Evolutionary conservation across 2,797 vertebrate genomes (phyloP), one percentile per base, ranked within the genome.

Genomic region (Channa striata): DNA sequence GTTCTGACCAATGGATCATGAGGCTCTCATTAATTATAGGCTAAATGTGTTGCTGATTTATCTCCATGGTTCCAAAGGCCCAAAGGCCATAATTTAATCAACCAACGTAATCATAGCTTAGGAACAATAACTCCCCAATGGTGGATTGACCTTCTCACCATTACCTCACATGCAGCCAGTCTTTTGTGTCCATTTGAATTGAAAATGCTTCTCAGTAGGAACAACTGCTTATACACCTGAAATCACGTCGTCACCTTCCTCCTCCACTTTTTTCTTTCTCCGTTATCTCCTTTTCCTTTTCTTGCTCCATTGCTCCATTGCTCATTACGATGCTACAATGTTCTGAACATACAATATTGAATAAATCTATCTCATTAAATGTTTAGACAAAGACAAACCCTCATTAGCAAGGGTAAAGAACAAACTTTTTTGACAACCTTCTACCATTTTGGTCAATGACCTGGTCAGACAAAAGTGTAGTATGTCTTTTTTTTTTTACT

Each of bases 31-130:
- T 80, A 80, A 83, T 77, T 73, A 68, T n/a, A 61, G 62, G 17
- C 16, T 58, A 62, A 77, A 79, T 64, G 77, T 71, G 71, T 74
- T 68, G 61, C 58, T 66, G 77, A 69, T 81, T 74, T 78, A 76
- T 63, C 64, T 68, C 77, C 48, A 72, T 77, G 69, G 62, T 67
- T 68, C 72, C 40, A 72, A 74, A 81, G 70, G 79, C 75, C 75
- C 70, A 60, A 51, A 67, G 73, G 36, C 47, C 52, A 73, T 84
- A 64, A 82, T 85, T 81, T 72, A 85, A 87, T 85, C 82, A 77
- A 56, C 47, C n/a, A 62, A 75, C 67, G 52, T 72, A 84, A 82
- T 80, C 58, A 77, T 72, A 77, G 58, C 59, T 77, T 78, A 72
- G 73, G 62, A 74, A 84, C 79, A 74, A 77, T 72, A 74, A 72